Percentiles rank a stretch among this genome's conserved stretches.
Evolutionary conservation across 2,797 vertebrate genomes (phyloP).

Genomic region (Enteromius thamalakanensis): DNA sequence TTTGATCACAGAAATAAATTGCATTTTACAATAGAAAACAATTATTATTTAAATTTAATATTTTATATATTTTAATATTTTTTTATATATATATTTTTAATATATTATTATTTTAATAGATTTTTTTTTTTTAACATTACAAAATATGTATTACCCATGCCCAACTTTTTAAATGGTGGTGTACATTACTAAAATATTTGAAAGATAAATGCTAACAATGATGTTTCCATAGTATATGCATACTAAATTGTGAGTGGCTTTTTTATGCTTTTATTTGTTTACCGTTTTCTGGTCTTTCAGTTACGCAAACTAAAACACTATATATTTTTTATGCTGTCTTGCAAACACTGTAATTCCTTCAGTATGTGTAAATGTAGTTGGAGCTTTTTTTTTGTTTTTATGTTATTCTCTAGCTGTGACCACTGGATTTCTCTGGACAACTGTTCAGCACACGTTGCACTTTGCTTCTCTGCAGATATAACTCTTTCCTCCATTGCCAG

Average conservation of each 20-base stretch:
- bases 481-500: constrained; percentile 17
- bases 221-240: neutral
- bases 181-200: neutral
- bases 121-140: neutral
- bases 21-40: too few relatives aligned
- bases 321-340: neutral
- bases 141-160: neutral
- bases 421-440: constrained; percentile 14
- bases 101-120: too few relatives aligned
- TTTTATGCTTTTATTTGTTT: neutral
- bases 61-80: too few relatives aligned
- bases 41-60: too few relatives aligned
- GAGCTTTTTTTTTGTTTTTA: neutral
- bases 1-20: too few relatives aligned
- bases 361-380: neutral
- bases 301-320: neutral
- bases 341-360: neutral
- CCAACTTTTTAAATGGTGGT: neutral
- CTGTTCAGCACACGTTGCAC: neutral
- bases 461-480: constrained; percentile 13
- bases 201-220: neutral
- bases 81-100: neutral
- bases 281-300: neutral
- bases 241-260: neutral
- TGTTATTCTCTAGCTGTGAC: neutral